Base-by-base conservation (phyloP, 2,888 invertebrate genomes). In the Macaria notata region DNA sequence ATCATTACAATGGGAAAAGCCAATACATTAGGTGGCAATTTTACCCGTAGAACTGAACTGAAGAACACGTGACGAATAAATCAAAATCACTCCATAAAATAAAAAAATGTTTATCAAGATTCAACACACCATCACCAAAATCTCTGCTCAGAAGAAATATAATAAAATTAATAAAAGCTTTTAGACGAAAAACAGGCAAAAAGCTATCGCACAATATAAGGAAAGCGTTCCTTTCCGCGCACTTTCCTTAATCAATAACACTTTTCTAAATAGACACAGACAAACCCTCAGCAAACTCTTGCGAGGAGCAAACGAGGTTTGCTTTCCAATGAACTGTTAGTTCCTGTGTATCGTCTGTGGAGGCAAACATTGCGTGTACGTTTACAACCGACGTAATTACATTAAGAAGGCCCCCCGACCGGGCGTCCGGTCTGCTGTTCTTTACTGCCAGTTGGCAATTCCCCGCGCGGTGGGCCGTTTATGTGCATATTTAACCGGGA, bases 401-500 rank as follows among this genome's bases (percentile, higher is more conserved):
- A 80, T 81, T 81, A 81, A 76, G 74, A 73, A 69, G 71, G 68
- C 71, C 70, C 70, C 73, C 39, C 43, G 44, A 41, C 46, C 54
- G 45, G 54, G 41, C 51, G 54, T 54, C 74, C 71, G 72, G 71
- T 65, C 64, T 72, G 69, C 65, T 71, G 76, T 78, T 82, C 79
- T 77, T 78, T 74, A 77, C 72, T 66, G 61, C 69, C 65, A 72
- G 65, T 58, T 69, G 75, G 73, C 80, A 73, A 79, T 81, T 78
- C 78, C 77, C 77, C 68, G 49, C 67, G 71, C 70, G 70, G 72
- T 71, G 72, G 76, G 71, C 71, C 73, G 77, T 81, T 79, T 75
- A 73, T 65, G 70, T 84, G 79, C 82, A 85, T 83, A 83, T 84
- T 84, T 83, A 84, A 84, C 73, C 66, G 64, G 70, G 65, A 73